A percentile compares a stretch with the other conserved stretches of the same genome.
Conservation (phyloP, 1,140 invertebrate species). For the Notospermus geniculatus region DNA sequence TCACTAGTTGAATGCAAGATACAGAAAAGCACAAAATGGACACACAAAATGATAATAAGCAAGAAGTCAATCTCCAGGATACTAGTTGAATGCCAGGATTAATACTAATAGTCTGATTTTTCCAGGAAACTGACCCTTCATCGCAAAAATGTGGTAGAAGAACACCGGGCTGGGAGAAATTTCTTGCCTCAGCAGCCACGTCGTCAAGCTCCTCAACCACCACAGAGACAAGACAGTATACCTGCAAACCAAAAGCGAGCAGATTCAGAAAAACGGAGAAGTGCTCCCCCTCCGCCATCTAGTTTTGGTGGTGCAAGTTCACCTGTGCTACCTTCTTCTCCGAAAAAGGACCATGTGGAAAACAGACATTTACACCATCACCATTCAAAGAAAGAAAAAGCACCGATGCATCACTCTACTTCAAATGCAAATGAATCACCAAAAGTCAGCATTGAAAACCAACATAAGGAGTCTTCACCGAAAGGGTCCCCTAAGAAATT, state of each 20-base stretch:
- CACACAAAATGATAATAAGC: too few relatives aligned
- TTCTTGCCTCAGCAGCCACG: conserved; percentile 2
- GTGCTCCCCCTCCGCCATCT: not conserved
- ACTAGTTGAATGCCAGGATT: too few relatives aligned
- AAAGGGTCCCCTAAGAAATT: not conserved
- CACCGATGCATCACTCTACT: conserved; percentile 3
- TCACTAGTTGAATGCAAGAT: too few relatives aligned
- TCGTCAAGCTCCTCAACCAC: not conserved
- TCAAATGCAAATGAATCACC: not conserved
- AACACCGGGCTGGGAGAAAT: conserved; percentile 2
- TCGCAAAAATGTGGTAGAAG: conserved; percentile 23
- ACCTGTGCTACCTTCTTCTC: conserved; percentile 22
- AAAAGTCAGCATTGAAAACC: not conserved
- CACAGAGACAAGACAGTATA: not conserved
- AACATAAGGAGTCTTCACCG: too few relatives aligned
- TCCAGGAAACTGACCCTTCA: conserved; percentile 26
- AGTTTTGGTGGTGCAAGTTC: conserved; percentile 7
- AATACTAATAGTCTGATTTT: too few relatives aligned
- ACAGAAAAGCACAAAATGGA: too few relatives aligned
- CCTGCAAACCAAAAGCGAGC: not conserved
- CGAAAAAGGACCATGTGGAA: conserved; percentile 1
- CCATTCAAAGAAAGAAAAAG: conserved; percentile 1
- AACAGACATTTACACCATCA: too few relatives aligned
- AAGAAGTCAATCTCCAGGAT: too few relatives aligned
- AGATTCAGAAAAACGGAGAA: conserved; percentile 4